phyloP scores from a whole-genome alignment of 2,113 vertebrate genomes.

The Sardina pilchardus region DNA sequence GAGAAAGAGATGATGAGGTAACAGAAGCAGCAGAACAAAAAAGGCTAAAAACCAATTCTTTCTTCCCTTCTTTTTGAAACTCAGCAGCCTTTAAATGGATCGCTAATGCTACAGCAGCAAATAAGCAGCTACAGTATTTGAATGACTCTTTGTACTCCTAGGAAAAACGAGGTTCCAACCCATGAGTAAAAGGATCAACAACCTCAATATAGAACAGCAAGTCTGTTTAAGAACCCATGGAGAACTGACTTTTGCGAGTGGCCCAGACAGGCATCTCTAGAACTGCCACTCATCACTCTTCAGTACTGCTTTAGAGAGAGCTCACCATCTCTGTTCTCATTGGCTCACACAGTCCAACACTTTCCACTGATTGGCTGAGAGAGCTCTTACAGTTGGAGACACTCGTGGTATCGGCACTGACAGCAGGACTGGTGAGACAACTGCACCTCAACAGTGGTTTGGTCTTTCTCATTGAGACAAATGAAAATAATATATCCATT shows the following conservation, averaged over 20 bases:
- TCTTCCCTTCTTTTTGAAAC: constrained; percentile 14
- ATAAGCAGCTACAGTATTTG: not conserved
- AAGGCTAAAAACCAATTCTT: constrained; percentile 16
- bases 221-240: not conserved
- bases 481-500: constrained; percentile 7
- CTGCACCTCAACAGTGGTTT: constrained; percentile 67
- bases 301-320: not conserved
- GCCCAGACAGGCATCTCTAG: not conserved
- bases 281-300: not conserved
- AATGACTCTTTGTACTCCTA: not conserved
- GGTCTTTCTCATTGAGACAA: constrained; percentile 60
- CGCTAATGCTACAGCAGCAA: not conserved
- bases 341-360: not conserved
- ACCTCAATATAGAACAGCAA: not conserved
- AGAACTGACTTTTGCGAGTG: not conserved
- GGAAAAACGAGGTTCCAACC: not conserved
- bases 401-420: not conserved
- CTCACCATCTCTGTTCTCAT: not conserved
- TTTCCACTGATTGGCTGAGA: not conserved
- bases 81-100: constrained; percentile 29
- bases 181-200: not conserved
- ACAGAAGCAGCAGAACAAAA: not conserved
- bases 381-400: not conserved
- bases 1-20: constrained; percentile 10
- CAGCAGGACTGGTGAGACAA: constrained; percentile 36